These are phyloP conservation scores for Stramonita haemastoma DNA, from an alignment of 2,888 invertebrate genomes.

Conservation along the genomic window DNA sequence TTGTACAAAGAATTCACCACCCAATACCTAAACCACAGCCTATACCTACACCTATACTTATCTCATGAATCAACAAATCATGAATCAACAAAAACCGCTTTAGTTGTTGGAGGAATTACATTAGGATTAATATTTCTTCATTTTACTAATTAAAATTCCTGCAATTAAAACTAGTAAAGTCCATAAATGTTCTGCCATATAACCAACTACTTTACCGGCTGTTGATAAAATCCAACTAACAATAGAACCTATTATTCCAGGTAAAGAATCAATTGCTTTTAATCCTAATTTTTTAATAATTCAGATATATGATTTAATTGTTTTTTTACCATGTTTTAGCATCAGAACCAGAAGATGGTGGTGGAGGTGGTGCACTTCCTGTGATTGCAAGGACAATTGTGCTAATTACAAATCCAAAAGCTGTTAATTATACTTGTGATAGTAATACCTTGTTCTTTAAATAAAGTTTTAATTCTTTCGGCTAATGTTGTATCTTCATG, in stretches of 20 bases:
- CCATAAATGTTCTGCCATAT: conserved; percentile 16
- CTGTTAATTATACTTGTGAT: conserved; percentile 4
- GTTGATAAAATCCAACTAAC: conserved; percentile 12
- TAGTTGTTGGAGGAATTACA: too few relatives aligned
- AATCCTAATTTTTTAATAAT: neutral
- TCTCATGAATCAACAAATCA: too few relatives aligned
- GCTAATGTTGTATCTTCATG: conserved; percentile 12
- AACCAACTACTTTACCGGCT: neutral
- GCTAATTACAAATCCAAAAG: neutral
- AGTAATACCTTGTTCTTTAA: conserved; percentile 7
- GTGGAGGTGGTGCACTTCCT: neutral
- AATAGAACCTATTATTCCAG: neutral
- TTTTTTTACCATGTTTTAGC: neutral
- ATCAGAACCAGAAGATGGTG: neutral
- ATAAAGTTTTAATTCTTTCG: conserved; percentile 1
- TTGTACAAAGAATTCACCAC: too few relatives aligned
- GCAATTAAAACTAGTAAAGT: neutral
- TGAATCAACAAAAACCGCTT: too few relatives aligned
- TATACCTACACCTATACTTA: too few relatives aligned
- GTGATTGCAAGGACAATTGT: neutral
- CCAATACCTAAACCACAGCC: too few relatives aligned
- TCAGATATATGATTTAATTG: neutral
- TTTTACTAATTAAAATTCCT: too few relatives aligned
- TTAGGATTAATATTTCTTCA: too few relatives aligned
- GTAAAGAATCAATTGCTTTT: neutral